A percentile compares a stretch with the other conserved stretches of the same genome.
These are phyloP conservation scores for Patiria miniata DNA, from an alignment of 35 echinoderm and acorn worm genomes.

Conservation along the genomic window DNA sequence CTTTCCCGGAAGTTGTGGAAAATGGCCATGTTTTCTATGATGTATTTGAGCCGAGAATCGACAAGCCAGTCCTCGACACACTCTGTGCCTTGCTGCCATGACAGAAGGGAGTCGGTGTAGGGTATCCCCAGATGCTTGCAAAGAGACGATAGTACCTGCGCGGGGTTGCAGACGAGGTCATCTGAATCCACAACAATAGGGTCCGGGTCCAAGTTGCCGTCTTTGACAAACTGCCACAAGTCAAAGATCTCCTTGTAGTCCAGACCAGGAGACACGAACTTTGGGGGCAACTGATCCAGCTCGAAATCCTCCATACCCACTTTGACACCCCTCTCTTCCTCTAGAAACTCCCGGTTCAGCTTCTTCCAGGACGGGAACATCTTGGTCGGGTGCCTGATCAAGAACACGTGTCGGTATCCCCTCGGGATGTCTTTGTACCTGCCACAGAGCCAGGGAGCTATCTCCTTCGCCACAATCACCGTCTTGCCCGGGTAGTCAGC, in stretches of 20 bases:
- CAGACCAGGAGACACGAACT: background rate
- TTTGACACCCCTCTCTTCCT: too few relatives aligned
- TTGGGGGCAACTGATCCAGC: background rate
- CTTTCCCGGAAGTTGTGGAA: background rate
- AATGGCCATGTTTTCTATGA: background rate
- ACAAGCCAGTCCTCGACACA: too few relatives aligned
- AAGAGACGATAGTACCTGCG: background rate
- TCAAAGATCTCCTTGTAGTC: conserved; percentile 18
- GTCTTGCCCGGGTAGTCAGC: conserved; percentile 19
- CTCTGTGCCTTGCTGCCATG: background rate
- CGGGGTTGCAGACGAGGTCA: conserved; percentile 48
- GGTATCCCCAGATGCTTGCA: conserved; percentile 33
- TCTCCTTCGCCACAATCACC: conserved; percentile 38
- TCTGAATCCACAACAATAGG: conserved; percentile 64
- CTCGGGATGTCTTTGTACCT: conserved; percentile 22
- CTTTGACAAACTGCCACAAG: conserved; percentile 13
- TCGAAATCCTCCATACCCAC: background rate
- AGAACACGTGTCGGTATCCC: conserved; percentile 52
- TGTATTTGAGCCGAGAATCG: too few relatives aligned
- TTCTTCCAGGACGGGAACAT: conserved; percentile 44
- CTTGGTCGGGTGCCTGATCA: conserved; percentile 58
- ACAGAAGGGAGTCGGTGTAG: conserved; percentile 39
- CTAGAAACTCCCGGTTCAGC: background rate
- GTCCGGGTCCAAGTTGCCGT: conserved; percentile 13
- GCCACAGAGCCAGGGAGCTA: background rate